A percentile compares a stretch with the other conserved stretches of the same genome.
Conservation (phyloP, 2,797 vertebrate genomes). For the Danio kyathit region DNA sequence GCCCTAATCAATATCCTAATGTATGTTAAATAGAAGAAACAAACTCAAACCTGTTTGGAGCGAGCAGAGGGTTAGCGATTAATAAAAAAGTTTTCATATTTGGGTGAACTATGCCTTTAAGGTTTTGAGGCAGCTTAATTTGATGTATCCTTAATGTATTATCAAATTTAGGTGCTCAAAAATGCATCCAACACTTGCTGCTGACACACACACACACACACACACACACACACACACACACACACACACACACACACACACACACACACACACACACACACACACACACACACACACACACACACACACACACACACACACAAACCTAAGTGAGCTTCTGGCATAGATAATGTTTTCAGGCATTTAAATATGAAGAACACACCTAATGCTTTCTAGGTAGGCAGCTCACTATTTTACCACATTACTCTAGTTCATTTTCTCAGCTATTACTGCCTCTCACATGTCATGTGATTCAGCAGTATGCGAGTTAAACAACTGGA, state of each 20-base stretch:
- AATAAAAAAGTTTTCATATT: too few species aligned
- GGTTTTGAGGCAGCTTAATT: background rate
- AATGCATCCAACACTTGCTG: slow-evolving; percentile 27
- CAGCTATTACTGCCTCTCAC: too few species aligned
- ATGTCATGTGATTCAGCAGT: too few species aligned
- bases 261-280: too few species aligned
- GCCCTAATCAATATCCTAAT: too few species aligned
- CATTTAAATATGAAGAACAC: background rate
- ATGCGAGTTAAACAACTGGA: too few species aligned
- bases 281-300: slow-evolving; percentile 12
- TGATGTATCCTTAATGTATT: background rate
- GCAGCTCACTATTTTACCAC: background rate
- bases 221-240: too few species aligned
- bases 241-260: too few species aligned
- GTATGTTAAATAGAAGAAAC: too few species aligned
- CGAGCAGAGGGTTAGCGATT: too few species aligned
- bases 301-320: too few species aligned
- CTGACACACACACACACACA: slow-evolving; percentile 23
- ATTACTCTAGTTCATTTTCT: background rate
- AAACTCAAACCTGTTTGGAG: too few species aligned
- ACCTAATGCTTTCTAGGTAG: background rate
- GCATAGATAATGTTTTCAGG: slow-evolving; percentile 40
- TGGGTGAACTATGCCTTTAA: background rate
- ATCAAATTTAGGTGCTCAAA: background rate
- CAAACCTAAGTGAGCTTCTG: slow-evolving; percentile 47